Conservation (phyloP, 92 coral and sea anemone species). For the Paragorgia papillata region DNA sequence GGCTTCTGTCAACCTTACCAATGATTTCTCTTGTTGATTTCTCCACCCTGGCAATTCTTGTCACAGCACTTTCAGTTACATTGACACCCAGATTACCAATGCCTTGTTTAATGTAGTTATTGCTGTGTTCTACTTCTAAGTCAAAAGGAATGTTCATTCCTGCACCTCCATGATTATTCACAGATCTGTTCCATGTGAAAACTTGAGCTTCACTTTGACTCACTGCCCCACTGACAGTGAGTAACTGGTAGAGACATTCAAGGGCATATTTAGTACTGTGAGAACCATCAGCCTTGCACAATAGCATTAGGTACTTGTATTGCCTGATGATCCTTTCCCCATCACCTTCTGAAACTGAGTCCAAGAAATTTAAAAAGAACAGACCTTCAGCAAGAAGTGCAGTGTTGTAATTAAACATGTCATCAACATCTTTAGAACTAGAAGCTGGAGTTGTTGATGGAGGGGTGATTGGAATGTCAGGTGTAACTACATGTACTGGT, state of each 20-base stretch:
- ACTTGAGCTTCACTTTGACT: constrained; percentile 27
- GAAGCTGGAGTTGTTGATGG: background rate
- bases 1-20: constrained; percentile 38
- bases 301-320: constrained; percentile 52
- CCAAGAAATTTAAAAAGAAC: constrained; percentile 47
- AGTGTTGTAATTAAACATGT: constrained; percentile 47
- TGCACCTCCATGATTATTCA: constrained; percentile 51
- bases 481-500: constrained; percentile 8
- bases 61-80: constrained; percentile 40
- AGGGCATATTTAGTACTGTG: constrained; percentile 60
- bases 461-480: background rate
- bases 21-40: constrained; percentile 36
- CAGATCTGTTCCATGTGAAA: constrained; percentile 48
- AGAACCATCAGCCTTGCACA: constrained; percentile 46
- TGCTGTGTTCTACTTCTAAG: no score
- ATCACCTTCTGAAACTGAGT: constrained; percentile 55
- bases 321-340: constrained; percentile 49
- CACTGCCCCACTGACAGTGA: background rate
- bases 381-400: constrained; percentile 47
- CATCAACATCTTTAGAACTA: constrained; percentile 22
- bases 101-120: constrained; percentile 50
- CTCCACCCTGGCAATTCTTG: constrained; percentile 54
- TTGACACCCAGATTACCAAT: constrained; percentile 36
- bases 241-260: constrained; percentile 40
- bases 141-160: constrained; percentile 49